Evolutionary conservation across 2,113 vertebrate species (phyloP).

Genomic region (Cavia porcellus): DNA sequence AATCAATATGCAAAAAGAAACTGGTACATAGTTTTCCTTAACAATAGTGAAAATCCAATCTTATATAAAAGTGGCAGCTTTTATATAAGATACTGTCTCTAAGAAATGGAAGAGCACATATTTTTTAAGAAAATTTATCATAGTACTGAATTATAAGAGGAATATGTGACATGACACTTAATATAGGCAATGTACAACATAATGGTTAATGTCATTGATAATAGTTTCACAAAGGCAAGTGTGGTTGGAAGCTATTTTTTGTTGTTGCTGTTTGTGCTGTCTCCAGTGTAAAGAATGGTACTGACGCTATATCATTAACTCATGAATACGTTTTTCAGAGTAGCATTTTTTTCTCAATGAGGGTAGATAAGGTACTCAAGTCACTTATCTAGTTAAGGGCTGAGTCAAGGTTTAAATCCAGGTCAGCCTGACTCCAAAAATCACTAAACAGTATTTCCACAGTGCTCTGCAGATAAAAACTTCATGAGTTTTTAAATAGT

Average conservation of each 20-base stretch:
- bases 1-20: slow-evolving; percentile 34
- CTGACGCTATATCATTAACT: not conserved
- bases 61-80: slow-evolving; percentile 2
- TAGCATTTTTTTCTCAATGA: not conserved
- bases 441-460: not conserved
- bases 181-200: not conserved
- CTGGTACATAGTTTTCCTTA: slow-evolving; percentile 7
- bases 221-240: not conserved
- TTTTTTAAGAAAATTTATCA: slow-evolving; percentile 7
- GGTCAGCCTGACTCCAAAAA: slow-evolving; percentile 13
- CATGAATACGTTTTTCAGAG: slow-evolving; percentile 1
- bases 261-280: not conserved
- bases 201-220: not conserved
- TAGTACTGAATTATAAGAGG: slow-evolving; percentile 27
- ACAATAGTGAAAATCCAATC: not conserved
- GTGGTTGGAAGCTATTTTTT: not conserved
- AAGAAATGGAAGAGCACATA: slow-evolving; percentile 28
- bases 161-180: not conserved
- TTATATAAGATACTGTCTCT: not conserved
- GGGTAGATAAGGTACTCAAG: not conserved
- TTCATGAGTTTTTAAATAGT: not conserved
- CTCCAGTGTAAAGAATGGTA: not conserved
- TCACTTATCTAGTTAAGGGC: not conserved
- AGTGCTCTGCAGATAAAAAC: not conserved
- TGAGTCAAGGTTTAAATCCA: slow-evolving; percentile 6